phyloP scores from a whole-genome alignment of 2,113 vertebrate species.

The Philantomba maxwellii region DNA sequence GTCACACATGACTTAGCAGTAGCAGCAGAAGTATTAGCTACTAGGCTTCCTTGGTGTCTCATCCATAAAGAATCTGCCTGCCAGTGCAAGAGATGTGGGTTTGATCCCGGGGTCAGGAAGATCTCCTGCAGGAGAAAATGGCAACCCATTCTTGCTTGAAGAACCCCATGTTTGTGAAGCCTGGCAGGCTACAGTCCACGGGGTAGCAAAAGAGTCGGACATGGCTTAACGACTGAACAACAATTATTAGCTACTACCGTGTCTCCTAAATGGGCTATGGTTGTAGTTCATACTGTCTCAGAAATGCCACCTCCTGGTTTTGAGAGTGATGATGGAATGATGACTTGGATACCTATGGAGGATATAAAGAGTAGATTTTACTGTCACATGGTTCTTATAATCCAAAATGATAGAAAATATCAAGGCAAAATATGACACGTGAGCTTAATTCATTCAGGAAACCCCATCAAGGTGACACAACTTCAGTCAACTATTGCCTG shows the following conservation, averaged over 20 bases:
- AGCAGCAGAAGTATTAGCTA: background rate
- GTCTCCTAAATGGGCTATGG: background rate
- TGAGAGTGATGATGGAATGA: background rate
- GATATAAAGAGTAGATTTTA: background rate
- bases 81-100: background rate
- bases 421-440: background rate
- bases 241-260: background rate
- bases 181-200: accelerated
- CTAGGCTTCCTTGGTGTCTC: background rate
- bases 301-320: background rate
- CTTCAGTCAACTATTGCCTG: background rate
- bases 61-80: background rate
- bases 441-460: background rate
- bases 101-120: background rate
- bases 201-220: background rate
- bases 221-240: background rate
- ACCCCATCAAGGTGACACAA: background rate
- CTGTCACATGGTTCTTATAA: background rate
- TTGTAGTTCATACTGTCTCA: background rate
- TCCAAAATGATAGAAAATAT: background rate
- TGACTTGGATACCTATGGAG: background rate
- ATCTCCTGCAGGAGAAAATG: background rate
- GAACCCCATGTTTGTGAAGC: background rate
- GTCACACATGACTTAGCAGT: no score
- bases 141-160: background rate